phyloP scores from a whole-genome alignment of 2,888 invertebrate genomes.

The Tortricodes alternella region DNA sequence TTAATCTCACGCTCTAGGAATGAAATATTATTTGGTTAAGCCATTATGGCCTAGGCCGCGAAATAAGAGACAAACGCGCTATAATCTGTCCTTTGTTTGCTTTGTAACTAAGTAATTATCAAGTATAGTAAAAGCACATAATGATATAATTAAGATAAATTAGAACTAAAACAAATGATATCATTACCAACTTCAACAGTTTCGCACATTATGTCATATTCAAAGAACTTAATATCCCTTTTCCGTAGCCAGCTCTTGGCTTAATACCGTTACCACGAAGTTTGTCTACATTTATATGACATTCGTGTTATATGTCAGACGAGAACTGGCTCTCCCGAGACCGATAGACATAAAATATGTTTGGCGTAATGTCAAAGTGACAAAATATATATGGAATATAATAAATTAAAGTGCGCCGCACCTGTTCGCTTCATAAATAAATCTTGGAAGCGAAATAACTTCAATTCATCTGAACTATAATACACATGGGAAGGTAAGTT shows the following conservation, averaged over 20 bases:
- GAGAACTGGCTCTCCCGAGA: conserved; percentile 1
- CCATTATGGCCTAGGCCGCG: too few relatives aligned
- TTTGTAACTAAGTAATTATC: too few relatives aligned
- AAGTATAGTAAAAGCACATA: too few relatives aligned
- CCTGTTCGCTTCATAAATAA: conserved; percentile 7
- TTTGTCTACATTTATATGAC: conserved; percentile 11
- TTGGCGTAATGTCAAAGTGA: conserved; percentile 8
- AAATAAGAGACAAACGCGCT: too few relatives aligned
- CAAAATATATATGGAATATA: conserved; percentile 14
- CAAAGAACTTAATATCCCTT: too few relatives aligned
- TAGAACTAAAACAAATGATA: neutral
- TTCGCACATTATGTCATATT: neutral
- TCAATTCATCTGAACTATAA: neutral
- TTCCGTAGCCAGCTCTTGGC: too few relatives aligned
- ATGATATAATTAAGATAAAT: neutral
- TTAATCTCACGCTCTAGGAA: too few relatives aligned
- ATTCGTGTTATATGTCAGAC: neutral
- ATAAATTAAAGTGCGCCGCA: conserved; percentile 8
- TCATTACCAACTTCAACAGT: too few relatives aligned
- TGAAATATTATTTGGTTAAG: too few relatives aligned
- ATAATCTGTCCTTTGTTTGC: too few relatives aligned
- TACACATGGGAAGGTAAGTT: neutral
- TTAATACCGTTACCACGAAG: neutral
- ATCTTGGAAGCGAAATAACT: neutral
- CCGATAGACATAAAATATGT: conserved; percentile 4